Evolutionary conservation across 2,888 invertebrate genomes (phyloP).

Genomic region (Druceiella hillmani): DNA sequence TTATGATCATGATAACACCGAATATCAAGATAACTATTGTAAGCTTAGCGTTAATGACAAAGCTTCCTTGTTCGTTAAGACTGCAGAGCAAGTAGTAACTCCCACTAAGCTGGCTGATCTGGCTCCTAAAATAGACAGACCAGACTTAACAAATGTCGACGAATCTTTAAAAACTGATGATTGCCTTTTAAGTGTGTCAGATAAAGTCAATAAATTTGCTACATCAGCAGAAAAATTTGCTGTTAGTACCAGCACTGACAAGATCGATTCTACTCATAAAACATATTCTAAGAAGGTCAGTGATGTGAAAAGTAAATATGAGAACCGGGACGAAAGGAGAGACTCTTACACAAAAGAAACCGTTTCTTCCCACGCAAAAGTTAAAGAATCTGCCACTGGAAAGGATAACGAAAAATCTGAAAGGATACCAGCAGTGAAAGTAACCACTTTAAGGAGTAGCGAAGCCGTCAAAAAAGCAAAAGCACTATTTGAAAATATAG

Average conservation of each 20-base stretch:
- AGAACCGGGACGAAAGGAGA: slow-evolving; percentile 25
- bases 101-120: slow-evolving; percentile 33
- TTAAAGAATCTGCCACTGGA: slow-evolving; percentile 29
- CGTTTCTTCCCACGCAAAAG: slow-evolving; percentile 31
- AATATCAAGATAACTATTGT: slow-evolving; percentile 45
- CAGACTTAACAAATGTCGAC: slow-evolving; percentile 51
- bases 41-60: slow-evolving; percentile 60
- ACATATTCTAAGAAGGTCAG: slow-evolving; percentile 16
- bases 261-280: no score
- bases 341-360: slow-evolving; percentile 31
- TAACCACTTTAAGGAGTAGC: slow-evolving; percentile 49
- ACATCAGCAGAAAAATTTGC: slow-evolving; percentile 54
- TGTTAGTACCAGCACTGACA: slow-evolving; percentile 29
- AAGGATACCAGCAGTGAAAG: slow-evolving; percentile 33
- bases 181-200: slow-evolving; percentile 57
- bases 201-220: slow-evolving; percentile 60
- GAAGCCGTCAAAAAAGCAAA: slow-evolving; percentile 68
- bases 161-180: slow-evolving; percentile 54
- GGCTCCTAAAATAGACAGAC: slow-evolving; percentile 40
- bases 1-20: slow-evolving; percentile 51
- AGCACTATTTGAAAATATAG: slow-evolving; percentile 63
- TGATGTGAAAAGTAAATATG: slow-evolving; percentile 21
- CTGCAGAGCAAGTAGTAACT: slow-evolving; percentile 52
- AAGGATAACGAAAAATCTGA: slow-evolving; percentile 29
- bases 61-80: slow-evolving; percentile 58